Evolutionary conservation across 1,140 invertebrate genomes (phyloP).

Genomic region (Trachymyrmex cornetzi): DNA sequence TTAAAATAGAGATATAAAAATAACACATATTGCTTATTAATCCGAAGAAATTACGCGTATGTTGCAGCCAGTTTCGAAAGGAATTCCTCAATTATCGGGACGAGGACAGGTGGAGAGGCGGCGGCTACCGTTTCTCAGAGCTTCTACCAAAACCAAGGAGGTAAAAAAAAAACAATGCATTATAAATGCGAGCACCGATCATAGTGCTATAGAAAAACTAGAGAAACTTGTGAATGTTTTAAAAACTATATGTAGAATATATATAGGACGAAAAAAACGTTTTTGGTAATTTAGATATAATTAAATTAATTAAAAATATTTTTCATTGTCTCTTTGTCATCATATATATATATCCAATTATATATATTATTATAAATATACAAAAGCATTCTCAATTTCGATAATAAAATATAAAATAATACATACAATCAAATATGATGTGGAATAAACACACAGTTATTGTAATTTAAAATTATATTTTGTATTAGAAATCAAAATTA

Average conservation of each 20-base stretch:
- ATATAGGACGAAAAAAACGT: neutral
- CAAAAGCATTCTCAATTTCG: neutral
- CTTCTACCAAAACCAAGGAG: slow-evolving; percentile 82
- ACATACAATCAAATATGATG: too few relatives aligned
- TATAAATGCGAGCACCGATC: neutral
- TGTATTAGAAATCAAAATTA: slow-evolving; percentile 16
- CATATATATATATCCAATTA: neutral
- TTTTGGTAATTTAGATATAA: neutral
- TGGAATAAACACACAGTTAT: neutral
- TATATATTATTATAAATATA: neutral
- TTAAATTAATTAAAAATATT: slow-evolving; percentile 23
- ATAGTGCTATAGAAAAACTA: neutral
- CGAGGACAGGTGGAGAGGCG: slow-evolving; percentile 84
- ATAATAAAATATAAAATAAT: neutral
- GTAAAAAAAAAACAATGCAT: slow-evolving; percentile 68
- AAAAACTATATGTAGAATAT: neutral
- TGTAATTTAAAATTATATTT: neutral
- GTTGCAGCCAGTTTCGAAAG: slow-evolving; percentile 19
- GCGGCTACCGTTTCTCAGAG: slow-evolving; percentile 83
- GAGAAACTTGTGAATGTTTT: neutral
- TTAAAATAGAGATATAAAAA: neutral
- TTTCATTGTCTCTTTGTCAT: neutral
- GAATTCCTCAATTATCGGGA: slow-evolving; percentile 76
- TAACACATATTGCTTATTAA: neutral
- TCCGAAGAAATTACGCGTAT: neutral